Evolutionary conservation across 2,797 vertebrate species (phyloP).

Genomic region (Siniperca undulata): DNA sequence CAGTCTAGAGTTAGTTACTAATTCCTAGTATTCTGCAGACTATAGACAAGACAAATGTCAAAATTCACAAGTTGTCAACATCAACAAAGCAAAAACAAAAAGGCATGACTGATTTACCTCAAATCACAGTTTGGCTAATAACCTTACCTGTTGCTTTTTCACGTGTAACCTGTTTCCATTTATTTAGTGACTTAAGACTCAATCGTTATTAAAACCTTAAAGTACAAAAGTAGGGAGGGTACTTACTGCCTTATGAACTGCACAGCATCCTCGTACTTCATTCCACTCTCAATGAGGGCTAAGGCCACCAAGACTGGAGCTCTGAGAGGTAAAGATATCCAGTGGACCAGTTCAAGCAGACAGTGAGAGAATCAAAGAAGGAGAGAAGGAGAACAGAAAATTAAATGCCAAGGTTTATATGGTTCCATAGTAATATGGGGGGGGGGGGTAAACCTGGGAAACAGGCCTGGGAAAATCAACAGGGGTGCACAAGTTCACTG

Average conservation of each 20-base stretch:
- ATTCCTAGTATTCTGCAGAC: not conserved
- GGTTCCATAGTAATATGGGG: constrained; percentile 67
- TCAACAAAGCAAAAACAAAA: constrained; percentile 6
- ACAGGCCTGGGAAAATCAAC: constrained; percentile 81
- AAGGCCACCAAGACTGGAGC: constrained; percentile 98
- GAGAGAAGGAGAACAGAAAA: constrained; percentile 61
- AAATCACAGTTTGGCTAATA: constrained; percentile 11
- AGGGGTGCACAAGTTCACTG: constrained; percentile 69
- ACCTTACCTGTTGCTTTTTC: not conserved
- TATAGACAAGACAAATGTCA: not conserved
- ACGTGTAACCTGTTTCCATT: not conserved
- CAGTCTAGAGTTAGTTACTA: not conserved
- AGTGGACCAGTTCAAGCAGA: constrained; percentile 45
- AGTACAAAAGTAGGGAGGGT: constrained; percentile 18
- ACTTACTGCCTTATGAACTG: constrained; percentile 99
- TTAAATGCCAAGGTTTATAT: constrained; percentile 76
- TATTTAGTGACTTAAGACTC: not conserved
- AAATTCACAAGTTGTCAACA: not conserved
- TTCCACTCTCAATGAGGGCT: constrained; percentile 96
- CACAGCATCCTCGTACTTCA: constrained; percentile 99
- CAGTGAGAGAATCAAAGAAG: constrained; percentile 46
- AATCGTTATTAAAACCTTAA: not conserved
- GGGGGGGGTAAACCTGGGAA: constrained; percentile 74
- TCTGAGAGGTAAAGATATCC: constrained; percentile 81
- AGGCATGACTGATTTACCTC: not conserved